A percentile compares a stretch with the other conserved stretches of the same genome.
These are phyloP conservation scores for Macrostomum lignano DNA, from an alignment of 1,140 invertebrate genomes.

Conservation along the genomic window DNA sequence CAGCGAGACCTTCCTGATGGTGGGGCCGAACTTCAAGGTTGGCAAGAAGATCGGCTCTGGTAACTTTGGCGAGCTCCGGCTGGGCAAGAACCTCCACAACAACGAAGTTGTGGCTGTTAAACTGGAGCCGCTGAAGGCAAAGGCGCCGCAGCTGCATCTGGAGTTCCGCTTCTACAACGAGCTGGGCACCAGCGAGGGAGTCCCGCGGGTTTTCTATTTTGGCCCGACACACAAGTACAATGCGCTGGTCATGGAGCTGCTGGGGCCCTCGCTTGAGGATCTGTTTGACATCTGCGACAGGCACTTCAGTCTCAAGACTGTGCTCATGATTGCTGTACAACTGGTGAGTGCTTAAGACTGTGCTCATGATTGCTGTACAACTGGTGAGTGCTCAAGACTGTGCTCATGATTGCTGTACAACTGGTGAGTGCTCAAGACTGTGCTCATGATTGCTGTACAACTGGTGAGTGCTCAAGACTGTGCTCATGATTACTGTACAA, in stretches of 20 bases:
- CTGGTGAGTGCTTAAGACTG: slow-evolving; percentile 8
- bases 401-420: too few relatives aligned
- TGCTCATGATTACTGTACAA: too few relatives aligned
- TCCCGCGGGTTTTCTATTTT: slow-evolving; percentile 8
- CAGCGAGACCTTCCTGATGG: too few relatives aligned
- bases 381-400: too few relatives aligned
- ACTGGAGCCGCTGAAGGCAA: slow-evolving; percentile 99
- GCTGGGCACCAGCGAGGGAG: slow-evolving; percentile 31
- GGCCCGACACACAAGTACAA: slow-evolving; percentile 43
- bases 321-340: slow-evolving; percentile 80
- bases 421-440: too few relatives aligned
- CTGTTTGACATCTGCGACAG: slow-evolving; percentile 82
- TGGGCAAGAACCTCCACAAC: slow-evolving; percentile 63
- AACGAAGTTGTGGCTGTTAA: slow-evolving; percentile 99
- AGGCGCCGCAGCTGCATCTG: slow-evolving; percentile 95
- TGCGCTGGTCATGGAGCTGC: slow-evolving; percentile 75
- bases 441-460: too few relatives aligned
- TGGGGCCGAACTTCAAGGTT: slow-evolving; percentile 86
- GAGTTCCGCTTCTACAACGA: slow-evolving; percentile 99
- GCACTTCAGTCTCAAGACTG: slow-evolving; percentile 84
- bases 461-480: too few relatives aligned
- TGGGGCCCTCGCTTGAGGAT: slow-evolving; percentile 77
- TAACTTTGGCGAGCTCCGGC: slow-evolving; percentile 81
- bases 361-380: slow-evolving; percentile 1
- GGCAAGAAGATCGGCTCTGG: slow-evolving; percentile 95